Evolutionary conservation across 2,113 vertebrate genomes (phyloP).

Genomic region (Noturus placidus): DNA sequence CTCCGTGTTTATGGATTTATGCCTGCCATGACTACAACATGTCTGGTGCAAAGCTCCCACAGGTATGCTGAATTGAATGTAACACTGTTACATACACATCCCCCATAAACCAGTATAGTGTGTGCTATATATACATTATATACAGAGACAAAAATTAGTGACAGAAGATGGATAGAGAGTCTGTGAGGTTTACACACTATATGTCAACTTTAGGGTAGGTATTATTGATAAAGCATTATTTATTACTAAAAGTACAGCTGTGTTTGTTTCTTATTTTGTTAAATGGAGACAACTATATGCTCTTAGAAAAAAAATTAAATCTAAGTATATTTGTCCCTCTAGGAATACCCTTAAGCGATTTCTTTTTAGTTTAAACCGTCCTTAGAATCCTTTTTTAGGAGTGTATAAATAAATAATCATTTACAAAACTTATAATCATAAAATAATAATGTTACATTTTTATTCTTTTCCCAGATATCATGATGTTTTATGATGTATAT

Average conservation of each 20-base stretch:
- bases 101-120: neutral
- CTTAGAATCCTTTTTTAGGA: neutral
- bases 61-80: neutral
- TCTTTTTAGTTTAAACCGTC: neutral
- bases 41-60: neutral
- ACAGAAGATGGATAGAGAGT: neutral
- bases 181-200: neutral
- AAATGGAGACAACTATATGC: neutral
- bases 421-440: neutral
- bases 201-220: neutral
- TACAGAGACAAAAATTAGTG: neutral
- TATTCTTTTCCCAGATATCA: neutral
- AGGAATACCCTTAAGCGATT: no score
- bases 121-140: neutral
- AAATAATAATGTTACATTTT: neutral
- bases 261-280: neutral
- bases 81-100: neutral
- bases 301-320: neutral
- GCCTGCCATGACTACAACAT: neutral
- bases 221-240: neutral
- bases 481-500: no score
- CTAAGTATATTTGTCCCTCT: neutral
- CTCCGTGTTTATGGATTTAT: neutral
- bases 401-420: neutral
- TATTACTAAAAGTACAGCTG: neutral